Base-by-base conservation (phyloP, 2,797 vertebrate genomes). In the Lithobates pipiens region DNA sequence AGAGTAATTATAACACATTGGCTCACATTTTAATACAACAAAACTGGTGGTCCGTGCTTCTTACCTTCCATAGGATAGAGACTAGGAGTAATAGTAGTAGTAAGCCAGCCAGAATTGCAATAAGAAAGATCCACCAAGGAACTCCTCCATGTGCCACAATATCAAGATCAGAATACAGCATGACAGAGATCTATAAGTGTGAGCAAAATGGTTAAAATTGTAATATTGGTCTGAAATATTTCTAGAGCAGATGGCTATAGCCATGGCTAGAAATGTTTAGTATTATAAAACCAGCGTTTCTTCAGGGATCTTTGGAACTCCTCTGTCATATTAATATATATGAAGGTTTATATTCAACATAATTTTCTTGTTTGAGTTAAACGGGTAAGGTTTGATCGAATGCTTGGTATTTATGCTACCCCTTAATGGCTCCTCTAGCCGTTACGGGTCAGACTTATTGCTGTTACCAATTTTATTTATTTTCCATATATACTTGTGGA, bases 101-200 rank as follows among this genome's bases (percentile, higher is more conserved):
- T 80, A 96, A 90, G 23, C 98, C 98, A 0, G 95, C 96, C 88
- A 98, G 91, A 2, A 96, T 80, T 0, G 98, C 96, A 50, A 98
- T 94, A 46, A 96, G 93, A 88, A 98, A 95, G 88, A 97, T 96
- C 97, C 97, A 98, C 97, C 97, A 98, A 3, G 96, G 96, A 76
- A 98, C 94, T 13, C 88, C 92, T 57, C 94, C 94, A 21, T 95
- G 93, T 76, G 95, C 93, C 36, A 91, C 91, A 0, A 94, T 93
- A 18, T 92, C 90, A 0, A 94, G 94, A 87, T 98, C 97, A 71
- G 97, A 94, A 88, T 97, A 98, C 69, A 99, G 95, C 93, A 93
- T 96, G 88, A 99, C 91, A 6, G 94, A 90, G 71, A 97, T 94
- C 97, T 99, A 90, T 5, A 70, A 39, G 57, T 9, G 69, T 18